Base-by-base conservation (phyloP, 92 coral and sea anemone species). In the Desmophyllum pertusum region DNA sequence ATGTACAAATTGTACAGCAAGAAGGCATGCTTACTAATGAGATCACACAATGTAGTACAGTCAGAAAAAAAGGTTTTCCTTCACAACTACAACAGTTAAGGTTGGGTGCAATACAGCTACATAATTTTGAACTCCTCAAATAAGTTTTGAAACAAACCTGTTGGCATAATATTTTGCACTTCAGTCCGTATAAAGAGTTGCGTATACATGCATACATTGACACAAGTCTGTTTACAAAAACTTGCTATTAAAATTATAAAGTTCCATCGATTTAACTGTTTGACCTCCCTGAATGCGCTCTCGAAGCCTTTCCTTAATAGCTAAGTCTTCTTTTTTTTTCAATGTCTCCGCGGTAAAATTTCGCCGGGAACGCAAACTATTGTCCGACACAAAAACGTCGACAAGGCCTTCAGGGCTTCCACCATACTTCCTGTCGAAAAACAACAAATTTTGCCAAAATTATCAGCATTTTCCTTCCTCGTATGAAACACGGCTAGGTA, bases 281-380 rank as follows among this genome's bases (percentile, higher is more conserved):
- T 96, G 27, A 96, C 96, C 31, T 88, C 98, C 65, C 96, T 89
- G 68, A 96, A 96, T 23, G 98, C 95, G 59, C 93, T 85, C 81
- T 96, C 99, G 43, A 96, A 96, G 70, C 93, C n/a, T 92, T 78
- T 96, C 99, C 46, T 95, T 96, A 51, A 96, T 93, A 57, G 87
- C 85, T 52, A 96, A 91, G 79, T n/a, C n/a, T n/a, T n/a, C 99
- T 96, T 86, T 98, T 88, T 71, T 96, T 96, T 89, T 96, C 99
- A 45, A 96, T 93, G 76, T 96, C 93, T 73, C 99, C 99, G 38
- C 99, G 94, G 42, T n/a, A n/a, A 96, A 92, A 68, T 96, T 96
- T 52, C 99, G 91, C 19, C 99, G 91, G 40, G 97, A 95, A 69
- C 99, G 94, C 50, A 96, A 93, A 80, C 91, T 96, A 48, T 96